These are phyloP conservation scores for Neostethus bicornis DNA, from an alignment of 2,797 vertebrate genomes.

Conservation along the genomic window DNA sequence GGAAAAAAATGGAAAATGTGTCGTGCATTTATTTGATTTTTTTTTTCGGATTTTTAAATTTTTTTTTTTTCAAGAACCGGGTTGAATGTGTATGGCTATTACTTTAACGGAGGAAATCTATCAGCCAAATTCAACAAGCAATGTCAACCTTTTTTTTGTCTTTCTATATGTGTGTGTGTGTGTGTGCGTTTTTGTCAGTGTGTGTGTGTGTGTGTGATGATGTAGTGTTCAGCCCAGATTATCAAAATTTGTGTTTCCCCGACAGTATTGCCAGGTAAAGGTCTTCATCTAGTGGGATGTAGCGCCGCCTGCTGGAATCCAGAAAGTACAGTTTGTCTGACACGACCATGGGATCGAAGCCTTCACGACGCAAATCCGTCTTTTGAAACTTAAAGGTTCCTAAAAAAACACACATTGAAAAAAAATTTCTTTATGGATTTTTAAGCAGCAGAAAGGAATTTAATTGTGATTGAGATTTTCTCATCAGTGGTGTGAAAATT, in stretches of 20 bases:
- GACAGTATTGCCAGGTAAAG: conserved; percentile 84
- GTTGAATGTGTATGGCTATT: conserved; percentile 60
- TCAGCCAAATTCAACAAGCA: conserved; percentile 41
- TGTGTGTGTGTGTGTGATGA: conserved; percentile 20
- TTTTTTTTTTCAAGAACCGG: conserved; percentile 32
- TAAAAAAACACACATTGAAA: conserved; percentile 54
- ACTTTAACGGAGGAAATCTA: conserved; percentile 30
- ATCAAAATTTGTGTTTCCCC: conserved; percentile 91
- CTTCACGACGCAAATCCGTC: conserved; percentile 88
- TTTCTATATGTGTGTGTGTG: conserved; percentile 7
- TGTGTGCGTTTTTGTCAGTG: conserved; percentile 11
- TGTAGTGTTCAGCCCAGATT: conserved; percentile 44
- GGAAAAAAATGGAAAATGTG: conserved; percentile 34
- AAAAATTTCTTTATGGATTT: too few species aligned
- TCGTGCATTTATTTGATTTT: conserved; percentile 30
- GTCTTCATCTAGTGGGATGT: conserved; percentile 81
- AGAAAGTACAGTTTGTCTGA: conserved; percentile 92
- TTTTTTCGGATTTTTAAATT: too few species aligned
- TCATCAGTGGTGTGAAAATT: not conserved
- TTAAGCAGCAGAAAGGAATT: too few species aligned
- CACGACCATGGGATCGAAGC: conserved; percentile 83
- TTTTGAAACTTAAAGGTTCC: conserved; percentile 98
- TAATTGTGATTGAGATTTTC: too few species aligned
- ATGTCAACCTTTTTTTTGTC: conserved; percentile 15
- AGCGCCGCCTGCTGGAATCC: conserved; percentile 87